Evolutionary conservation across 2,113 vertebrate species (phyloP).

Genomic region (Gopherus evgoodei): DNA sequence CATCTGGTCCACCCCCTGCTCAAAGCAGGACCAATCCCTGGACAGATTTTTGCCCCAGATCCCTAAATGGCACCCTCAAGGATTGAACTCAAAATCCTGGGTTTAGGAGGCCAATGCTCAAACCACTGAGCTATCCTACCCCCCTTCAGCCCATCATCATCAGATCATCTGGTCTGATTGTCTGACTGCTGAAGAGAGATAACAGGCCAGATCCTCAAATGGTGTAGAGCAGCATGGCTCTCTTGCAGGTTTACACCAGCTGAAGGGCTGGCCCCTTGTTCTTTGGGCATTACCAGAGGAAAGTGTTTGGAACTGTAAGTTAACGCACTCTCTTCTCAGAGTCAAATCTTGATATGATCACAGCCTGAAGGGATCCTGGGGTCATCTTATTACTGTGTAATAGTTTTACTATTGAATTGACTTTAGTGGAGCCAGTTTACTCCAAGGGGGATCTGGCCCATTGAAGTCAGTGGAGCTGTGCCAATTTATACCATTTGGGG

Average conservation of each 20-base stretch:
- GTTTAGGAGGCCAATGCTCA: too few species aligned
- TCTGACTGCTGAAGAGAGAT: neutral
- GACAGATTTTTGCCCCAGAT: too few species aligned
- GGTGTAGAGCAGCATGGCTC: neutral
- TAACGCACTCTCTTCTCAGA: neutral
- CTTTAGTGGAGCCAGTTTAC: neutral
- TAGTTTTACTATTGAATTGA: neutral
- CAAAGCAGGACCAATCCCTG: too few species aligned
- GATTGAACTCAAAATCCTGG: too few species aligned
- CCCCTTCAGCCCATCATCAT: too few species aligned
- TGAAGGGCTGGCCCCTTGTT: neutral
- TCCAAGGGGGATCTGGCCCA: neutral
- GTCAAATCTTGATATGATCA: neutral
- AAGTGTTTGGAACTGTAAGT: neutral
- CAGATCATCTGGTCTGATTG: neutral
- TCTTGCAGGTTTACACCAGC: neutral
- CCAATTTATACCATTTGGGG: neutral
- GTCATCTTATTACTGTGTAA: neutral
- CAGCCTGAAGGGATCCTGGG: neutral
- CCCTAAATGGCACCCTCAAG: too few species aligned
- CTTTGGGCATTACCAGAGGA: neutral
- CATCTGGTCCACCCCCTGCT: too few species aligned
- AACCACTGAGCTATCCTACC: too few species aligned
- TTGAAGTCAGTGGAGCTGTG: neutral
- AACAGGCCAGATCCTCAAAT: neutral